Evolutionary conservation across 2,888 invertebrate genomes (phyloP), one percentile per base, ranked within the genome.

Genomic region (Cryptophagus acutangulus): DNA sequence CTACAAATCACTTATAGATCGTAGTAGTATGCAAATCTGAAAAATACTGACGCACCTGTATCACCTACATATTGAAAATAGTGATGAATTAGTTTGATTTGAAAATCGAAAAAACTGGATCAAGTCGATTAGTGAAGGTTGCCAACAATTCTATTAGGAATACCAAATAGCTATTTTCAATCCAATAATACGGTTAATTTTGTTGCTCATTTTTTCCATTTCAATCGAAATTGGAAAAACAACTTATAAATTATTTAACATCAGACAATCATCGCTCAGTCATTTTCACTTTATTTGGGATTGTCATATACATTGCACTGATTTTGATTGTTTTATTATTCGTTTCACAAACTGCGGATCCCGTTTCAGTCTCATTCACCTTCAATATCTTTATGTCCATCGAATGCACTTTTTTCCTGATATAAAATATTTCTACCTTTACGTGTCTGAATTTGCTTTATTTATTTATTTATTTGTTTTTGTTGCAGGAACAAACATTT

Each of bases 131-230:
- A 26, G 26, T 26, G 26, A 26, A 26, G 26, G 26, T 26, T 26
- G 12, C 12, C 26, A 26, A 13, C 12, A 26, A 26, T 26, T 12
- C 9, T 26, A 3, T 26, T 26, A 4, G n/a, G 20, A n/a, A 26
- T 26, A 26, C 12, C 12, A 12, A 26, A n/a, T 26, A 12, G 26
- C 12, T 26, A 12, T 26, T n/a, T 3, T 6, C 3, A 4, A 26
- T 13, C 12, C n/a, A n/a, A 26, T 26, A 26, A 26, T 26, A 26
- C 26, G 26, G 26, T 26, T 26, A 26, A 26, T 26, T 26, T 26
- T 26, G 3, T 4, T 13, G 26, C 12, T 12, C 4, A 3, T 6
- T 3, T 26, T 26, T 20, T 20, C 9, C 20, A 6, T 26, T 26
- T 26, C 12, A 3, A 4, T 26, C 12, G 26, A n/a, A n/a, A 12